Evolutionary conservation across 64 coral and sea anemone species (phyloP), one percentile per base, ranked within the genome.

Genomic region (Orbicella faveolata): DNA sequence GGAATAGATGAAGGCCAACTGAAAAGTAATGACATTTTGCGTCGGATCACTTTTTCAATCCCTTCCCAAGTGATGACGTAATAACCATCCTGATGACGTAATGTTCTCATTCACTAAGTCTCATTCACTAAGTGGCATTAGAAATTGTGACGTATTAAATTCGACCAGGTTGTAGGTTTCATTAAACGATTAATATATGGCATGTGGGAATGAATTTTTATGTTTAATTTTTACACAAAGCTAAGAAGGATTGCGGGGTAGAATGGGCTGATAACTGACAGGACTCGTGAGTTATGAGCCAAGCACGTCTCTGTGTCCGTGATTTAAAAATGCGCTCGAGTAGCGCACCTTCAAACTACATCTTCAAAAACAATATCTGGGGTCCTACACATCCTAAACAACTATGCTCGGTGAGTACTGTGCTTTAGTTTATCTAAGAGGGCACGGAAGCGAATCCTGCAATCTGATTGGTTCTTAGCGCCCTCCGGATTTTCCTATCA

Each of bases 351-450:
- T 35, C 62, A 20, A 14, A 52, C 36, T 72, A 85, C 39, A 9
- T 26, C 20, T 72, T 85, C 17, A 85, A 7, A 15, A 85, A 85
- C 64, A 85, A 85, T 52, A 85, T 85, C 67, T 85, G 82, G 82
- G 82, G 63, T 6, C 36, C 82, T 17, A 11, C 41, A 4, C 21
- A 41, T 72, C 63, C 67, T 51, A 52, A 70, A 70, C 64, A 70
- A 8, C 13, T 72, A 85, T 85, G 82, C 16, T 85, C 82, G 82
- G 82, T 85, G 36, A 26, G 82, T 85, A 82, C 15, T 59, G 55
- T 14, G 0, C 33, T 20, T 16, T 39, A 48, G 0, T 48, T 48
- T 48, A 6, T 48, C 44, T 48, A 48, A 48, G 44, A 48, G 44
- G 44, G 2, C 44, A 48, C 44, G 44, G 2, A 48, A 5, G 44